Evolutionary conservation across 2,113 vertebrate species (phyloP).

Genomic region (Fulica atra): DNA sequence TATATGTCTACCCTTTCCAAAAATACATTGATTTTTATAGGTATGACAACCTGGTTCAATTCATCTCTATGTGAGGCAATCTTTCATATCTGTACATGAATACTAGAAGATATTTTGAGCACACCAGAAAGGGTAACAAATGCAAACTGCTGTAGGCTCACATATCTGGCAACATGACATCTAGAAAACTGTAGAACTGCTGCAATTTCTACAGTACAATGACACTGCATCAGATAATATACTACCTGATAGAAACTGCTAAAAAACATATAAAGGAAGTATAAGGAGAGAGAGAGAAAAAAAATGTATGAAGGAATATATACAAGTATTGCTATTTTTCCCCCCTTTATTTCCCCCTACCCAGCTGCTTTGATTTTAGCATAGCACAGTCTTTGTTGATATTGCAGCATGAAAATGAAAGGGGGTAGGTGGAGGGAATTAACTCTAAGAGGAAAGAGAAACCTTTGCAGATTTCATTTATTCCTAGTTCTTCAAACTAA

Average conservation of each 20-base stretch:
- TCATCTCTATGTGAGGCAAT: slow-evolving; percentile 43
- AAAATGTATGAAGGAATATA: background rate
- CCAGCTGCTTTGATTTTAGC: slow-evolving; percentile 5
- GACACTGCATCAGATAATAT: slow-evolving; percentile 26
- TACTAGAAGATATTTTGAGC: slow-evolving; percentile 55
- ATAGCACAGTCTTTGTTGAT: slow-evolving; percentile 1
- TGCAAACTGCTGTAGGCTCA: slow-evolving; percentile 58
- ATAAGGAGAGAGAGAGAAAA: background rate
- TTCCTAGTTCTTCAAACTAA: slow-evolving; percentile 19
- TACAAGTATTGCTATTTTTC: background rate
- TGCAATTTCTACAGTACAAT: slow-evolving; percentile 28
- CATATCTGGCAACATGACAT: slow-evolving; percentile 43
- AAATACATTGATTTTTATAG: slow-evolving; percentile 59
- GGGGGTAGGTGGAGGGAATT: background rate
- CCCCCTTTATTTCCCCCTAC: background rate
- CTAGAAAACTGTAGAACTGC: slow-evolving; percentile 39
- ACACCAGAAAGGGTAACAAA: slow-evolving; percentile 63
- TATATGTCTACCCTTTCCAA: background rate
- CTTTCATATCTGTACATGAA: slow-evolving; percentile 41
- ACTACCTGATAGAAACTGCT: slow-evolving; percentile 11
- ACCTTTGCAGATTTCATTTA: slow-evolving; percentile 40
- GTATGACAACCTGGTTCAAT: slow-evolving; percentile 48
- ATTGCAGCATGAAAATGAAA: slow-evolving; percentile 12
- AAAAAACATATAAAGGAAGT: background rate
- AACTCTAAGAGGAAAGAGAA: slow-evolving; percentile 11